These are phyloP conservation scores for Drosophila subsilvestris DNA, from an alignment of 2,888 invertebrate genomes.

Conservation along the genomic window DNA sequence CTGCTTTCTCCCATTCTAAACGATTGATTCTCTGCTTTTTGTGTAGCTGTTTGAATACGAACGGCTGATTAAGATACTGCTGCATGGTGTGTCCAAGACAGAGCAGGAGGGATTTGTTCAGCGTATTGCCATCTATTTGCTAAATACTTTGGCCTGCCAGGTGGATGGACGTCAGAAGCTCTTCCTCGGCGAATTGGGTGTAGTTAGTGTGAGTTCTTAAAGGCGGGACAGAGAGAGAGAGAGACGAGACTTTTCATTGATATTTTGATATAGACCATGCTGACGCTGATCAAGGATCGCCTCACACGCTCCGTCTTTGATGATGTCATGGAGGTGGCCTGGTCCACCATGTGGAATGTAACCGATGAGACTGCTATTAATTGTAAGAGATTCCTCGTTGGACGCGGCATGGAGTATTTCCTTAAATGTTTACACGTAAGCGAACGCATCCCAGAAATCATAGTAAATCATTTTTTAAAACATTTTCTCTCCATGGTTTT, in stretches of 20 bases:
- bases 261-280: conserved; percentile 89
- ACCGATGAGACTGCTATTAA: conserved; percentile 98
- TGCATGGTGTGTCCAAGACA: conserved; percentile 92
- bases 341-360: conserved; percentile 99
- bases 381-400: conserved; percentile 94
- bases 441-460: background rate
- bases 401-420: conserved; percentile 95
- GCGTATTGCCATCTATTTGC: conserved; percentile 95
- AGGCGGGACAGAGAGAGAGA: background rate
- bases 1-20: background rate
- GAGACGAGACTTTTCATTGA: background rate
- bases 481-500: background rate
- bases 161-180: conserved; percentile 97
- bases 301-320: conserved; percentile 92
- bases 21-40: conserved; percentile 28
- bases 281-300: conserved; percentile 93
- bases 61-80: conserved; percentile 91
- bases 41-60: conserved; percentile 95
- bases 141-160: conserved; percentile 98
- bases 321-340: conserved; percentile 98
- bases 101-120: conserved; percentile 96
- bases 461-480: background rate
- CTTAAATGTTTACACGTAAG: conserved; percentile 92
- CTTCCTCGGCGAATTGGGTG: conserved; percentile 95
- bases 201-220: conserved; percentile 88